Evolutionary conservation across 1,140 invertebrate genomes (phyloP).

Genomic region (Lepeophtheirus salmonis): DNA sequence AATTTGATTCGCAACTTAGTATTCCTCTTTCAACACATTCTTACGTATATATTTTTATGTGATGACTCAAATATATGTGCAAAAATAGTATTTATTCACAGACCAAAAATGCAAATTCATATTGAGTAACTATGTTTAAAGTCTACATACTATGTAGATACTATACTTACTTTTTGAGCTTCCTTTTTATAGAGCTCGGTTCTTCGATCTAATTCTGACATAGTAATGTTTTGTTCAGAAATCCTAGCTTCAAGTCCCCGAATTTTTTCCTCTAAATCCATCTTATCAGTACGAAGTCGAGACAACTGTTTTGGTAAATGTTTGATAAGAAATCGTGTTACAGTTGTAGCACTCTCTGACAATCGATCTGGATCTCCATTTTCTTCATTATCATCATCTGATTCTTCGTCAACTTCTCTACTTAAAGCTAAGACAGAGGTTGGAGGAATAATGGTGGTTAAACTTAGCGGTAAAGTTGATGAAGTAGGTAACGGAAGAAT

Average conservation of each 20-base stretch:
- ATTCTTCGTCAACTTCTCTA: neutral
- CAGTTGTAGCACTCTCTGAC: neutral
- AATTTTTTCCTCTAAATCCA: conserved; percentile 12
- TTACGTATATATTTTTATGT: too few species aligned
- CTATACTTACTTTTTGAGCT: neutral
- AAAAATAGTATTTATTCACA: neutral
- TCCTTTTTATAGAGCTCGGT: neutral
- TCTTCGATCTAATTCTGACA: conserved; percentile 3
- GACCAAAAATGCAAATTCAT: neutral
- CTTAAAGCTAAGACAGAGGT: neutral
- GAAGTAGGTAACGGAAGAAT: neutral
- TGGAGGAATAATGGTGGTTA: neutral
- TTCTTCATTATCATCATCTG: neutral
- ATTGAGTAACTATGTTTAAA: neutral
- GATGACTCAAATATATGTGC: too few species aligned
- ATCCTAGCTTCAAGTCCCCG: neutral
- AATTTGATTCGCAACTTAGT: too few species aligned
- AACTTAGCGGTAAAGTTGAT: neutral
- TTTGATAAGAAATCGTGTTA: conserved; percentile 5
- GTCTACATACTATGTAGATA: neutral
- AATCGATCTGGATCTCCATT: neutral
- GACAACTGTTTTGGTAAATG: conserved; percentile 13
- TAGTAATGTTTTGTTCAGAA: neutral
- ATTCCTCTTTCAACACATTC: too few species aligned
- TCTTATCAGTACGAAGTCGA: conserved; percentile 5